These are phyloP conservation scores for Pedionomus torquatus DNA, from an alignment of 2,113 vertebrate species.

Conservation along the genomic window DNA sequence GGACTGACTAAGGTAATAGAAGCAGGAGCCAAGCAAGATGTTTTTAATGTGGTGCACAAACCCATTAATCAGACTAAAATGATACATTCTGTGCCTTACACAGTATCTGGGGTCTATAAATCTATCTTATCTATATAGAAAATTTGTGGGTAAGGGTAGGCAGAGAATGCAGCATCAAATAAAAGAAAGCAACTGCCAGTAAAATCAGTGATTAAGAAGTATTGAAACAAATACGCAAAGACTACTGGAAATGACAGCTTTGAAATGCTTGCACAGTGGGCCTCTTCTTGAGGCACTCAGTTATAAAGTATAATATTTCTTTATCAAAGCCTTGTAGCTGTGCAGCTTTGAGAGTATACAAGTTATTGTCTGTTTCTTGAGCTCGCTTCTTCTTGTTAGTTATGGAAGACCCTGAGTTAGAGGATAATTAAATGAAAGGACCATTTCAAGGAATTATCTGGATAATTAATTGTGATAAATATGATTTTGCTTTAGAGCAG, in stretches of 20 bases:
- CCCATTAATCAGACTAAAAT: constrained; percentile 36
- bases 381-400: background rate
- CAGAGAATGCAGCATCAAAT: background rate
- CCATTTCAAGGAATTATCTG: constrained; percentile 52
- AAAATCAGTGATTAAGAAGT: background rate
- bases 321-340: background rate
- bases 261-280: background rate
- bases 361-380: background rate
- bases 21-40: background rate
- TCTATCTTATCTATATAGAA: background rate
- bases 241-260: background rate
- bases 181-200: background rate
- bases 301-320: background rate
- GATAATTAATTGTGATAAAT: constrained; percentile 57
- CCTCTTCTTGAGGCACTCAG: background rate
- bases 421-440: constrained; percentile 51
- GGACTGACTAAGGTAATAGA: constrained; percentile 2
- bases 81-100: background rate
- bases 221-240: background rate
- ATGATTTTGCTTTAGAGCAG: constrained; percentile 16
- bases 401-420: background rate
- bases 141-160: background rate
- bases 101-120: background rate
- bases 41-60: constrained; percentile 45
- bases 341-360: background rate